Evolutionary conservation across 2,113 vertebrate species (phyloP), one percentile per base, ranked within the genome.

Genomic region (Monarcha castaneiventris): DNA sequence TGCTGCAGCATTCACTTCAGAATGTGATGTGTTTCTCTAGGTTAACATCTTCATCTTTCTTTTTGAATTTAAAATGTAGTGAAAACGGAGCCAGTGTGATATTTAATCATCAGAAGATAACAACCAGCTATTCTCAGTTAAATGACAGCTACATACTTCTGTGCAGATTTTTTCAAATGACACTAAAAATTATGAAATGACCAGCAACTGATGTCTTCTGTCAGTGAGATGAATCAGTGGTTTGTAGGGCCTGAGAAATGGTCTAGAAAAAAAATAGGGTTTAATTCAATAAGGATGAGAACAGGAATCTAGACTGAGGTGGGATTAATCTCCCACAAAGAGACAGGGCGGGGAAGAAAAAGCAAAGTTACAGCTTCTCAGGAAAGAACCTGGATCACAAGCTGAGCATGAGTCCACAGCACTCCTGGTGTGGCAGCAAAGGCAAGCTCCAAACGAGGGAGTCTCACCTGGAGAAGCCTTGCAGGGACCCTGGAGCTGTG

Each of bases 201-300:
- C 26, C 9, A 30, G 41, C 39, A 78, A 68, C 79, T 92, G 92
- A 81, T 64, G 26, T 46, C 48, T 85, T 76, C 68, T 88, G 72
- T 87, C 76, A 78, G 32, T 64, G 49, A 86, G 71, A 88, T 87
- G 61, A 94, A 73, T 90, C 89, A 78, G 75, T 52, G 54, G 52
- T 69, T 90, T 94, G 17, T 74, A 63, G 48, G 58, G 72, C 43
- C 68, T 89, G 90, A 95, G 68, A 90, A 92, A 81, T 77, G 35
- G 27, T 77, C 59, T 74, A 71, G 59, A 5, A 51, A 93, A 49
- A 93, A 71, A 68, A n/a, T 12, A 64, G 33, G 25, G 43, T 89
- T 91, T 56, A 72, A 0, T 92, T 92, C 76, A 94, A 18, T 84
- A 82, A 73, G 56, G 26, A 67, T 9, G 16, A 84, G 58, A 71